These are phyloP conservation scores for Pammene aurita DNA, from an alignment of 2,888 invertebrate genomes.

Conservation along the genomic window DNA sequence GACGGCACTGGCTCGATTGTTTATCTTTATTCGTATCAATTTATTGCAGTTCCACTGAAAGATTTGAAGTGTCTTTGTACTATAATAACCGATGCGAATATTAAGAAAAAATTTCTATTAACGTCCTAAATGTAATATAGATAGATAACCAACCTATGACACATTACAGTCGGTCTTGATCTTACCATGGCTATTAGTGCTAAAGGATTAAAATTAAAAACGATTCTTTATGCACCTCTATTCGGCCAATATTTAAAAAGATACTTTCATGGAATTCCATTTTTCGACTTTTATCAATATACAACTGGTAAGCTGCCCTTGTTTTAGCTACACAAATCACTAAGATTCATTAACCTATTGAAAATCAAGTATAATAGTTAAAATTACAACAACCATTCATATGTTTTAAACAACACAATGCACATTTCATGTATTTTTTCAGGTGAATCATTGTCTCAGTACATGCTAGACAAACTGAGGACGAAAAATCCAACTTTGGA, in stretches of 20 bases:
- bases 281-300: slow-evolving; percentile 65
- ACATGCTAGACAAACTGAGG: slow-evolving; percentile 54
- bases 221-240: background rate
- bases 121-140: background rate
- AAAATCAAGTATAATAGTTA: too few relatives aligned
- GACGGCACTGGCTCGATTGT: too few relatives aligned
- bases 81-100: background rate
- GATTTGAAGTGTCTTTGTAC: background rate
- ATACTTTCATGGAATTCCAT: slow-evolving; percentile 56
- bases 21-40: background rate
- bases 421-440: slow-evolving; percentile 39
- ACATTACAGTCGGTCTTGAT: background rate
- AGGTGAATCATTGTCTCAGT: slow-evolving; percentile 60
- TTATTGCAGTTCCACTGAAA: background rate
- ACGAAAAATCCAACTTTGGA: slow-evolving; percentile 69
- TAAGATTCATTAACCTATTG: too few relatives aligned
- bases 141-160: background rate
- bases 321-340: too few relatives aligned
- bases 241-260: slow-evolving; percentile 38
- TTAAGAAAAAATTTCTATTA: background rate
- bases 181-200: slow-evolving; percentile 14
- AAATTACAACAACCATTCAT: too few relatives aligned
- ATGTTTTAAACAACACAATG: too few relatives aligned
- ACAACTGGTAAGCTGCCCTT: slow-evolving; percentile 59
- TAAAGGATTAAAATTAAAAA: slow-evolving; percentile 16